Evolutionary conservation across 1,140 invertebrate species (phyloP), one percentile per base, ranked within the genome.

Genomic region (Ips typographus): DNA sequence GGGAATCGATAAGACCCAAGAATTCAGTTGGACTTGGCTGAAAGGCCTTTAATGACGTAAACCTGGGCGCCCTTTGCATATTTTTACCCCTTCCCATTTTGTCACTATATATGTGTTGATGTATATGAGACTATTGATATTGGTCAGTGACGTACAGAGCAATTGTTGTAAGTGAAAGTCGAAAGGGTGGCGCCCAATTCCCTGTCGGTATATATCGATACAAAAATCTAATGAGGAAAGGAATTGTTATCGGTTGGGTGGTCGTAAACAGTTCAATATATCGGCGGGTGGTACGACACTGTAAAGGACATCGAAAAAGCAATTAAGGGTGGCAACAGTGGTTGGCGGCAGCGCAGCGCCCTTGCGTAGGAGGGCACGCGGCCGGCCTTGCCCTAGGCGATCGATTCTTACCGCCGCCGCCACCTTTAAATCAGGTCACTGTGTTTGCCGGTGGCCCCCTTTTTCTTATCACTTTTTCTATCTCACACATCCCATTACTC

Each of bases 361-460:
- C 68, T 72, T 73, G 73, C 72, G 77, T 76, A 75, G 77, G 76
- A 77, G 72, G 75, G 47, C 58, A 70, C 68, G 62, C 62, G 60
- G 72, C 72, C 74, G 78, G 76, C 78, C 78, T 79, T 79, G 68
- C 77, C 72, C 74, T 74, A 73, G 53, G 71, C 68, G 70, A 75
- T 76, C 76, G 75, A 75, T 77, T 71, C 70, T 52, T 69, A 71
- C 66, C 72, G 7, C 73, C 58, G 49, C 42, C 71, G 63, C 72
- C 40, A 43, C 52, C 52, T 56, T 65, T 68, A 74, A 79, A 78
- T 78, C 75, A 75, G 78, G 78, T 79, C 78, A 79, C 76, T 78
- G 74, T 78, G 77, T 78, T 78, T 78, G 73, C 75, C 74, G 78
- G 75, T 79, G 74, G 73, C 76, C 77, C 70, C 64, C 77, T 69